Percentiles rank a stretch among this genome's conserved stretches.
These are phyloP conservation scores for Danio jaintianensis DNA, from an alignment of 2,797 vertebrate species.

Conservation along the genomic window DNA sequence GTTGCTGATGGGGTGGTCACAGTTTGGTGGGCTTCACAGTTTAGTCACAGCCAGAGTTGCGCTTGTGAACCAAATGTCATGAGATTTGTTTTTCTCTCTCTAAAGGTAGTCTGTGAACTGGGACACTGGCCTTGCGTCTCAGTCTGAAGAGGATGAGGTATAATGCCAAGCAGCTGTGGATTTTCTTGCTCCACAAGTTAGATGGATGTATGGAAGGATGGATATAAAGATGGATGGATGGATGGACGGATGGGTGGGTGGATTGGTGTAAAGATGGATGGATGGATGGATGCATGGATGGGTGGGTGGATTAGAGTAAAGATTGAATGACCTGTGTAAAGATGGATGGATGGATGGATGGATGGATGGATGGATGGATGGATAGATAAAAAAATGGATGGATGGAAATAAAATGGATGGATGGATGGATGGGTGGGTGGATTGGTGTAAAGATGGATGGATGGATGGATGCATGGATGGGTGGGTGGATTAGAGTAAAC, in stretches of 20 bases:
- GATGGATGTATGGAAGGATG: neutral
- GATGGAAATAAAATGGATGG: no score
- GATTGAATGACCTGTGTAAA: no score
- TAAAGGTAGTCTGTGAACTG: constrained; percentile 1
- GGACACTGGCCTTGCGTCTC: neutral
- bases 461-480: no score
- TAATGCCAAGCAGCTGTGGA: constrained; percentile 10
- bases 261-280: neutral
- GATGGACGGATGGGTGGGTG: neutral
- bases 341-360: neutral
- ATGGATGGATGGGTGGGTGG: no score
- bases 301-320: no score
- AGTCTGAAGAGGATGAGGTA: constrained; percentile 5
- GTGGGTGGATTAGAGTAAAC: no score
- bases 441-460: no score
- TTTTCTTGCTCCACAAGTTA: neutral
- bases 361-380: no score
- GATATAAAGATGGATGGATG: no score
- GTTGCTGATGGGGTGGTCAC: constrained; percentile 29
- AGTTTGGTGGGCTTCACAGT: constrained; percentile 32
- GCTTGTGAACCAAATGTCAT: neutral
- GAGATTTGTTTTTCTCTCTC: neutral
- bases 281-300: neutral
- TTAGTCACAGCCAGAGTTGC: constrained; percentile 28
- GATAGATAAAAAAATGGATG: no score